Evolutionary conservation across 1,140 invertebrate species (phyloP), one percentile per base, ranked within the genome.

Genomic region (Neodiprion lecontei): DNA sequence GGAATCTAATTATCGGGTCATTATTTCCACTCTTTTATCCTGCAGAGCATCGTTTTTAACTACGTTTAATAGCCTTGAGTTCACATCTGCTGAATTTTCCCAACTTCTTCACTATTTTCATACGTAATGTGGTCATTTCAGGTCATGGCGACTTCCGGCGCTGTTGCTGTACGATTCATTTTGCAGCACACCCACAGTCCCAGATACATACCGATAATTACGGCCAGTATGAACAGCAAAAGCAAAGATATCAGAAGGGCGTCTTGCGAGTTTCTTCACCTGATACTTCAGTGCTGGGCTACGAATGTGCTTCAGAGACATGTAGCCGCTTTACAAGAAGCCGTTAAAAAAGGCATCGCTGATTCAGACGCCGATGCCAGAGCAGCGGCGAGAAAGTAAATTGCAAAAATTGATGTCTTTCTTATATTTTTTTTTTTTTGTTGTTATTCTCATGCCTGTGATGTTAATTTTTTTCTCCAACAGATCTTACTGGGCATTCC

Each of bases 291-390:
- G 78, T 93, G 92, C 9, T 99, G 98, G 97, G 91, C 94, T 48
- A 91, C 94, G 0, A 90, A 93, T 79, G 89, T 93, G 21, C 87
- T 99, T 72, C 97, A 99, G 85, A 94, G 92, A 85, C 95, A 98
- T 84, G 91, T 95, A 40, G 87, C 90, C 0, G 86, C 92, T 14
- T 84, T 99, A 0, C 92, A 95, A 74, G 96, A 98, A 75, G 93
- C 94, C 0, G 93, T 99, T 7, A 95, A 96, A 80, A 95, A 94
- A 79, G 97, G 96, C 5, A 94, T 98, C 61, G 92, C 92, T 8
- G 98, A 99, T 91, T 97, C 98, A 0, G 97, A 99, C 87, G 90
- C 94, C 17, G 95, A 97, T 76, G 96, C 97, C 7, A 89, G 98
- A 81, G 91, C 90, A 1, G 90, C 90, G 80, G 93, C 94, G 0